These are phyloP conservation scores for Loripinus fragilis DNA, from an alignment of 2,888 invertebrate genomes.

Conservation along the genomic window DNA sequence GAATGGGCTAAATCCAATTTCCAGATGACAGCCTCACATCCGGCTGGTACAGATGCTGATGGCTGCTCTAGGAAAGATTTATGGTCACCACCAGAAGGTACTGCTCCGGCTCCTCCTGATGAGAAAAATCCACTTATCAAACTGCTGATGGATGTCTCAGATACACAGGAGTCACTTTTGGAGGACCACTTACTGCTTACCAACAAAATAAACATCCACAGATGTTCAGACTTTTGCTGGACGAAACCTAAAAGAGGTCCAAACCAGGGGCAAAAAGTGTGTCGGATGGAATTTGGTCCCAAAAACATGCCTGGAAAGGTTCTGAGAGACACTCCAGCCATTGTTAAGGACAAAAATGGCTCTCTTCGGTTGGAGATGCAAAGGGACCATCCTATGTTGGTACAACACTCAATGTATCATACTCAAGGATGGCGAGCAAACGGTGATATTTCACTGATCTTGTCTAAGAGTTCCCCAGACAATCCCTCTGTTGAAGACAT, in stretches of 20 bases:
- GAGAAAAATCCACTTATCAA: slow-evolving; percentile 58
- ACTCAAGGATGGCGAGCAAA: too few species aligned
- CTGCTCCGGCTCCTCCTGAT: slow-evolving; percentile 42
- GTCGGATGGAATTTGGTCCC: too few species aligned
- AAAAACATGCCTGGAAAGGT: neutral
- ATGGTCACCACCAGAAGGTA: slow-evolving; percentile 41
- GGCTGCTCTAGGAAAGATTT: slow-evolving; percentile 57
- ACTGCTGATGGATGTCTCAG: slow-evolving; percentile 61
- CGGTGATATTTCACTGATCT: too few species aligned
- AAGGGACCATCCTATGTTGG: slow-evolving; percentile 17
- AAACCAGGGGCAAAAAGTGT: neutral
- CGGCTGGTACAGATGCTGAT: neutral
- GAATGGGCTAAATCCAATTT: slow-evolving; percentile 41
- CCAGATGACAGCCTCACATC: slow-evolving; percentile 51
- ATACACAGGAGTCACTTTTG: slow-evolving; percentile 50
- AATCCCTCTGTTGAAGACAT: slow-evolving; percentile 14
- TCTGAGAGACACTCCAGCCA: neutral
- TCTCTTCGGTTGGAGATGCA: too few species aligned
- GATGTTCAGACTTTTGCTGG: too few species aligned
- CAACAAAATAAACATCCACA: too few species aligned
- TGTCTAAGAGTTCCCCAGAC: neutral
- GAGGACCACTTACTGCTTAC: too few species aligned
- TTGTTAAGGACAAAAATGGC: neutral
- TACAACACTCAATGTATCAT: slow-evolving; percentile 32
- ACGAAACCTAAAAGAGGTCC: neutral